Evolutionary conservation across 2,888 invertebrate genomes (phyloP).

Genomic region (Hydrotaea cyrtoneurina): DNA sequence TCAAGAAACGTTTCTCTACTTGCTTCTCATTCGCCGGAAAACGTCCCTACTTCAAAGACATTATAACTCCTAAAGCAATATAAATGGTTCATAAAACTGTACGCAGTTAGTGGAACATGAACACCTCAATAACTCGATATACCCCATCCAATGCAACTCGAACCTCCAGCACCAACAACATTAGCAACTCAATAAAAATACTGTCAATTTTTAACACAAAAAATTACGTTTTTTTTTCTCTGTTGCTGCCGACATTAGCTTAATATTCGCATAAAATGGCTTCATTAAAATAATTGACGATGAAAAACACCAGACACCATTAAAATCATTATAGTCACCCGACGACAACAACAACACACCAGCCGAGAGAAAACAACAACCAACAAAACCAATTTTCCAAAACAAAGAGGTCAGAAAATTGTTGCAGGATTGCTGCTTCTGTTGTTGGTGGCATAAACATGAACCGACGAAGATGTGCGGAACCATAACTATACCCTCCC

Average conservation of each 20-base stretch:
- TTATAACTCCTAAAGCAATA: not conserved
- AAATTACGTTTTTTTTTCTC: conserved; percentile 16
- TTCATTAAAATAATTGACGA: conserved; percentile 67
- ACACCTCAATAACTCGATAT: conserved; percentile 12
- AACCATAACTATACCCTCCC: not conserved
- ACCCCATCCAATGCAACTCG: not conserved
- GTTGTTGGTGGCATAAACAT: conserved; percentile 15
- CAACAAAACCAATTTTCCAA: conserved; percentile 37
- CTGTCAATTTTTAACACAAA: conserved; percentile 30
- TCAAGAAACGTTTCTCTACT: no score
- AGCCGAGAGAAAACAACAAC: not conserved
- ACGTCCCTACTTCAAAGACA: no score
- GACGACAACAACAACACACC: conserved; percentile 34
- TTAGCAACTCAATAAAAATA: not conserved
- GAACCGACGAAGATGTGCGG: not conserved
- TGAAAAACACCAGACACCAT: conserved; percentile 65
- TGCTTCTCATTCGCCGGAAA: no score
- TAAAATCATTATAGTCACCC: conserved; percentile 66
- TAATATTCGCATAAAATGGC: conserved; percentile 62
- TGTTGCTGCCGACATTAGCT: conserved; percentile 59
- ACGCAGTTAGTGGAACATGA: conserved; percentile 12
- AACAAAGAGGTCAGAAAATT: conserved; percentile 43
- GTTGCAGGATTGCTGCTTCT: conserved; percentile 25
- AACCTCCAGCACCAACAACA: not conserved
- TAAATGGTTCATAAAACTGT: not conserved